Evolutionary conservation across 2,888 invertebrate species (phyloP).

Genomic region (Spodoptera littoralis): DNA sequence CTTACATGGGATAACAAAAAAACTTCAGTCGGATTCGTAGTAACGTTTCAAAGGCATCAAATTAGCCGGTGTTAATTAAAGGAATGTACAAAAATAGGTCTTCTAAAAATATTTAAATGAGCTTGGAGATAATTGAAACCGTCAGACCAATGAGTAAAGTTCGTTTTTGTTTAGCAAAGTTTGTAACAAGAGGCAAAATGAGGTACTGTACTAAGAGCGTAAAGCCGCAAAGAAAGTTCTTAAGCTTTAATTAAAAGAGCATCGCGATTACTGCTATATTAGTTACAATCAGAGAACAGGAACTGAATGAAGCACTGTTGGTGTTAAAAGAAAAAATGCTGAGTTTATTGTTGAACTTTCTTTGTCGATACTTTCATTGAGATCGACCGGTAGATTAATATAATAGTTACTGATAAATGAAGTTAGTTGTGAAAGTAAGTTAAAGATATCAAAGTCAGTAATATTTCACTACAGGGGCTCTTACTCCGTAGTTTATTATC

Average conservation of each 20-base stretch:
- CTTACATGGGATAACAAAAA: conserved; percentile 15
- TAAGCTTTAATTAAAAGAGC: conserved; percentile 80
- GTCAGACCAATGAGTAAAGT: conserved; percentile 7
- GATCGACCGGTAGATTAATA: neutral
- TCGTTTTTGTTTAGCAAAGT: conserved; percentile 19
- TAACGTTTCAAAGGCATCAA: conserved; percentile 50
- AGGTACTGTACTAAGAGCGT: conserved; percentile 55
- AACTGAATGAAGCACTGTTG: conserved; percentile 48
- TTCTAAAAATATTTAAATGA: conserved; percentile 39
- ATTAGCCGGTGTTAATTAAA: conserved; percentile 59
- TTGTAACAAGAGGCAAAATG: conserved; percentile 55
- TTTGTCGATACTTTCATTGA: neutral
- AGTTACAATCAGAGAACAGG: conserved; percentile 72
- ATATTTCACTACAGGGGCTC: too few relatives aligned
- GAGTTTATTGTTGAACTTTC: conserved; percentile 1
- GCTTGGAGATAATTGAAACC: conserved; percentile 12
- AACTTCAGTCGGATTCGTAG: conserved; percentile 33
- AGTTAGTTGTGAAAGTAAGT: too few relatives aligned
- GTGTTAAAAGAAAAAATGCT: conserved; percentile 16
- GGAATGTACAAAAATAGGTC: conserved; percentile 47
- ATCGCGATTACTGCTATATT: conserved; percentile 80
- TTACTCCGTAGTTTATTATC: too few relatives aligned
- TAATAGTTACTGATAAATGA: too few relatives aligned
- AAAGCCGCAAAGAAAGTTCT: conserved; percentile 76
- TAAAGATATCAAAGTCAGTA: too few relatives aligned